A percentile compares a stretch with the other conserved stretches of the same genome.
These are phyloP conservation scores for Monodelphis domestica DNA, from an alignment of 2,797 vertebrate species.

Conservation along the genomic window DNA sequence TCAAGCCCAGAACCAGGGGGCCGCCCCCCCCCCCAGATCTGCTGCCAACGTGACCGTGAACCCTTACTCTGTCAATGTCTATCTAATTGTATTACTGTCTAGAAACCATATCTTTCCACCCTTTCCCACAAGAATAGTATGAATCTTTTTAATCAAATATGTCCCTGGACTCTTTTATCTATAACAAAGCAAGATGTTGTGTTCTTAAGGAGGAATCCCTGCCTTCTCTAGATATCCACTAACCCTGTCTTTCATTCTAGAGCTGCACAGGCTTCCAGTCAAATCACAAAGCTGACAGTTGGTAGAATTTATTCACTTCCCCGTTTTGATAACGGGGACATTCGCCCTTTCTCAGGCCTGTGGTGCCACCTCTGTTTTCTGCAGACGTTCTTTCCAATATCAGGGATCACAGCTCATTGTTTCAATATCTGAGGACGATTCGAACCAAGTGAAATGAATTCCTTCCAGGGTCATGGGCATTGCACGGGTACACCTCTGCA, in stretches of 20 bases:
- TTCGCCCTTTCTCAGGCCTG: neutral
- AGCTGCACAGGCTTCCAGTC: neutral
- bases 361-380: neutral
- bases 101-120: neutral
- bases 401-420: neutral
- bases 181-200: neutral
- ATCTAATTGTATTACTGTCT: neutral
- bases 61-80: neutral
- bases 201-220: neutral
- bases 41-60: neutral
- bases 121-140: neutral
- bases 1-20: neutral
- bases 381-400: neutral
- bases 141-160: neutral
- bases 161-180: neutral
- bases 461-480: too few species aligned
- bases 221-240: neutral
- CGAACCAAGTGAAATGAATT: neutral
- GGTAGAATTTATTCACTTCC: neutral
- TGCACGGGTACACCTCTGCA: too few species aligned
- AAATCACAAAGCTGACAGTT: neutral
- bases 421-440: neutral
- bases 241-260: neutral
- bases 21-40: neutral
- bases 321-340: neutral